phyloP scores from a whole-genome alignment of 1,140 invertebrate species.

The Artemia franciscana region DNA sequence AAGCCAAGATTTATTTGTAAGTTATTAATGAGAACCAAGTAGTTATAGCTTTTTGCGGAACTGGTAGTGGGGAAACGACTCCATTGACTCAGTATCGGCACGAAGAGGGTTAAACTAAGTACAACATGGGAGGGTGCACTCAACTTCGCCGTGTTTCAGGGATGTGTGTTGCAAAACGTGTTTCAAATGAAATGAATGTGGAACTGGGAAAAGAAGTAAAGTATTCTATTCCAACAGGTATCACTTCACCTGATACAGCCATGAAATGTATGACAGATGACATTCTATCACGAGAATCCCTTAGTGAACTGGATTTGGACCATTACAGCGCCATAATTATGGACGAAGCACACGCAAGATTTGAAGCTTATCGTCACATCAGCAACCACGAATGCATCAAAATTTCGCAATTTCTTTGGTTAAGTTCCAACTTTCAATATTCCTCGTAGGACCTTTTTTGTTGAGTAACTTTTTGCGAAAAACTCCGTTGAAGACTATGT shows the following conservation, averaged over 20 bases:
- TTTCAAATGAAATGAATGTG: conserved; percentile 89
- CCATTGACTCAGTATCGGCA: conserved; percentile 96
- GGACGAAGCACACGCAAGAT: conserved; percentile 98
- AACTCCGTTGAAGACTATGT: conserved; percentile 97
- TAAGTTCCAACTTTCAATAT: conserved; percentile 93
- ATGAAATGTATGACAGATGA: conserved; percentile 99
- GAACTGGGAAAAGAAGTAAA: conserved; percentile 77
- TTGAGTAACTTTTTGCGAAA: conserved; percentile 79
- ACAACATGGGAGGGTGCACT: conserved; percentile 88
- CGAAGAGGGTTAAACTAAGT: conserved; percentile 84
- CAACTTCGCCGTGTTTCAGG: conserved; percentile 84
- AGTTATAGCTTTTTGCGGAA: conserved; percentile 92
- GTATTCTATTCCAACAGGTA: conserved; percentile 98
- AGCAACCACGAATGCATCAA: conserved; percentile 94
- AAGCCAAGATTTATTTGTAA: conserved; percentile 68
- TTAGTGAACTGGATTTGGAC: conserved; percentile 82
- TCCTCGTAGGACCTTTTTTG: conserved; percentile 91
- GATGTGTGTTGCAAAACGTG: conserved; percentile 97
- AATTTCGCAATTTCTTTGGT: conserved; percentile 96
- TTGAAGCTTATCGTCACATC: conserved; percentile 97
- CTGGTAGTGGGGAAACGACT: conserved; percentile 95
- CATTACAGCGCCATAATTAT: conserved; percentile 91
- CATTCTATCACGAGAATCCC: conserved; percentile 79
- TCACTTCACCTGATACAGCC: conserved; percentile 80
- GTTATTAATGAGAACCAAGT: conserved; percentile 86